phyloP scores from a whole-genome alignment of 2,797 vertebrate species.

The Lacerta bilineata region DNA sequence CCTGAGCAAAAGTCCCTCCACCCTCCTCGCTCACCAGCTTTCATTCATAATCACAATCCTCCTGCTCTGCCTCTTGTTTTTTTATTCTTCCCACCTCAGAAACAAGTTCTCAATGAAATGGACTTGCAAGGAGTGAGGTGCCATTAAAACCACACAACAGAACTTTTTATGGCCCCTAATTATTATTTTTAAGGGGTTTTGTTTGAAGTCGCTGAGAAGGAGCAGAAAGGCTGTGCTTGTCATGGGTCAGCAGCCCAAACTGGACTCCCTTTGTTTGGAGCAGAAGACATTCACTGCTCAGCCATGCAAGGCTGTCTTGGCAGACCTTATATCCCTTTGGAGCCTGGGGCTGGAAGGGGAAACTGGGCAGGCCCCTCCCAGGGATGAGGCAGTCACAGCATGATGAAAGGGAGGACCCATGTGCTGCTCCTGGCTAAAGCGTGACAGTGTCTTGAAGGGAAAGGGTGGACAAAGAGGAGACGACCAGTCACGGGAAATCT shows the following conservation, averaged over 20 bases:
- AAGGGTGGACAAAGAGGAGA: not conserved
- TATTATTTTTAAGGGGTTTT: not conserved
- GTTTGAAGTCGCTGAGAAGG: conserved; percentile 1
- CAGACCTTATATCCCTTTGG: not conserved
- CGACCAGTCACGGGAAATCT: not conserved
- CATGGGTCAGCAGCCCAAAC: conserved; percentile 33
- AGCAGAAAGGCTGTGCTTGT: conserved; percentile 9
- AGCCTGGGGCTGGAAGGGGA: conserved; percentile 24
- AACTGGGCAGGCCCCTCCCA: conserved; percentile 15
- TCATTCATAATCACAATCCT: not conserved
- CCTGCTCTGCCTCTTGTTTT: not conserved
- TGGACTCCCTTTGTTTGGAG: conserved; percentile 21
- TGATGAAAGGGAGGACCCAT: not conserved
- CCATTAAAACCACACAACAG: not conserved
- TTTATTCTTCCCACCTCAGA: not conserved
- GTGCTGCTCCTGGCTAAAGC: not conserved
- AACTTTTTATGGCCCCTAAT: not conserved
- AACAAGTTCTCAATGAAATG: not conserved
- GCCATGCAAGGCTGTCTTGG: conserved; percentile 25
- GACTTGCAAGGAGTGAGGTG: not conserved
- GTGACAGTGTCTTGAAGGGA: not conserved
- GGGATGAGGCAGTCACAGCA: not conserved
- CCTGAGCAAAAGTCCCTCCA: not conserved
- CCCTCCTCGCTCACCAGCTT: not conserved
- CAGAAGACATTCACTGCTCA: conserved; percentile 48